Conservation (phyloP, 2,113 vertebrate genomes). For the Heterotis niloticus region DNA sequence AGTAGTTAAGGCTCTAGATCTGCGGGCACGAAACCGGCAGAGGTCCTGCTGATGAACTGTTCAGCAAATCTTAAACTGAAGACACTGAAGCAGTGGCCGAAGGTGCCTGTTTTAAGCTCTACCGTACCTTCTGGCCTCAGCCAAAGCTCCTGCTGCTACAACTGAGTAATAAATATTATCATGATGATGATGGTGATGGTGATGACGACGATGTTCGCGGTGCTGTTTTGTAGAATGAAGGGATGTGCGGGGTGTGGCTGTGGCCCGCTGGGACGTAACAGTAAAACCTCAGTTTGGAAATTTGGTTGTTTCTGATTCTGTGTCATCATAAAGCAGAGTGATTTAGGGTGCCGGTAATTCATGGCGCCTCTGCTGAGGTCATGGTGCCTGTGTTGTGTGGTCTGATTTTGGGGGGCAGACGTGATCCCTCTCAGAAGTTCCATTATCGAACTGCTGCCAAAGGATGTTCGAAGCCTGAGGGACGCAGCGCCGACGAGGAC, state of each 20-base stretch:
- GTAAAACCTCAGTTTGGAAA: background rate
- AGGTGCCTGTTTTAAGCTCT: too few relatives aligned
- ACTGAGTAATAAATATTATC: too few relatives aligned
- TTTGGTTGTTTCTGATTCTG: background rate
- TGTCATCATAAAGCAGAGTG: background rate
- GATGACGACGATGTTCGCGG: too few relatives aligned
- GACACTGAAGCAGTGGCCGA: too few relatives aligned
- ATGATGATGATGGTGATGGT: background rate
- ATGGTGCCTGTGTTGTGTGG: background rate
- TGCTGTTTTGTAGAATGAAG: background rate
- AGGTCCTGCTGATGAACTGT: too few relatives aligned
- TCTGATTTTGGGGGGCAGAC: background rate
- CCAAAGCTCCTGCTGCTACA: too few relatives aligned
- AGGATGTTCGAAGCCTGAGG: background rate
- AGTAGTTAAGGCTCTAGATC: background rate
- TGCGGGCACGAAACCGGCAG: too few relatives aligned
- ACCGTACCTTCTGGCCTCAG: too few relatives aligned
- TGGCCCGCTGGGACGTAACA: background rate
- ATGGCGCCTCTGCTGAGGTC: conserved; percentile 9
- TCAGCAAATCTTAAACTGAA: too few relatives aligned
- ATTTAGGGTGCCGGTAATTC: conserved; percentile 13
- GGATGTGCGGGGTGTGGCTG: background rate
- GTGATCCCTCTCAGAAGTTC: background rate
- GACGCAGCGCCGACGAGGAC: too few relatives aligned
- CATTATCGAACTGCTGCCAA: conserved; percentile 1